Base-by-base conservation (phyloP, 2,888 invertebrate genomes). In the Eupithecia abbreviata region DNA sequence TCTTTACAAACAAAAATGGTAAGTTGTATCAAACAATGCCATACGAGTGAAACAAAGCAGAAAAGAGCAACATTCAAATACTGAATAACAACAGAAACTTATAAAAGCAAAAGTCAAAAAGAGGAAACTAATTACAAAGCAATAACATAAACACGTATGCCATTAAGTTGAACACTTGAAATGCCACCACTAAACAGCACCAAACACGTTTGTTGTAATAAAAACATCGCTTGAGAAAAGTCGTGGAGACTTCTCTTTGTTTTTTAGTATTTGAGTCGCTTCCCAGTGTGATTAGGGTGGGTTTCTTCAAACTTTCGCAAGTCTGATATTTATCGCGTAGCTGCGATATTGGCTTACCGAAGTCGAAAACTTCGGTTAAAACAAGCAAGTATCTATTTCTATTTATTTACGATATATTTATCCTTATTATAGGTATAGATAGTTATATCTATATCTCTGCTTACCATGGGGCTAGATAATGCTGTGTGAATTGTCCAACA, bases 221-320 rank as follows among this genome's bases (percentile, higher is more conserved):
- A 81, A 74, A 77, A 51, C 68, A 75, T 68, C 55, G 41, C 49
- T 69, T 66, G 74, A 78, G 71, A 77, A 78, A 72, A 77, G 77
- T 76, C 77, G 72, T 76, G 75, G 45, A 71, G 71, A 77, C 45
- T 77, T 77, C 70, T 79, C 82, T 79, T 80, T 80, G 78, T 80
- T 77, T 30, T 71, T 76, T 51, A 71, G 71, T 84, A 10, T 30
- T 62, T 62, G 10, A 58, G 58, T 10, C 10, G 84, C 82, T 84
- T 88, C 85, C 58, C 42, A 77, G 81, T 77, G 10, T 12, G 41
- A 12, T 42, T n/a, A 55, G 12, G 10, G 5, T 51, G 55, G 3
- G 3, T n/a, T n/a, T 55, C 55, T 55, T n/a, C 55, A 9, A 55
- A 55, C 55, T 55, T 55, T n/a, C 55, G 55, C n/a, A 12, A 7